Percentiles rank a stretch among this genome's conserved stretches.
Conservation (phyloP, 2,113 vertebrate genomes). For the Tyto alba region DNA sequence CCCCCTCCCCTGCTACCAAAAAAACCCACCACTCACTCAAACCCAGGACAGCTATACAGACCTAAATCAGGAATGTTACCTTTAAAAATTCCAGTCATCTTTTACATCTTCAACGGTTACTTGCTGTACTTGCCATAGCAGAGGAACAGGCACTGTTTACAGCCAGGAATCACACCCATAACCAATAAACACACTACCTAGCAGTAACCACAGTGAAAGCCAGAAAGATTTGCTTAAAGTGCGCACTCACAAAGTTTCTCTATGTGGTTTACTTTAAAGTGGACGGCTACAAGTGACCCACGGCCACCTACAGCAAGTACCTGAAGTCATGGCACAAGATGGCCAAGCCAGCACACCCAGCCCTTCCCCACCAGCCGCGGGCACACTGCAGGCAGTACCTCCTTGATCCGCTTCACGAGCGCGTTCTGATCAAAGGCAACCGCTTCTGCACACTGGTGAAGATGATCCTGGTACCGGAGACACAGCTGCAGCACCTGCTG, state of each 20-base stretch:
- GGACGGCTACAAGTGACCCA: not conserved
- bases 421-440: constrained; percentile 98
- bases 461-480: constrained; percentile 91
- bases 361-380: not conserved
- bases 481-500: constrained; percentile 94
- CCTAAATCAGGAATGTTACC: not conserved
- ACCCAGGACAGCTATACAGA: too few relatives aligned
- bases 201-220: rapidly evolving
- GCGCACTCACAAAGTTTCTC: not conserved
- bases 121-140: not conserved
- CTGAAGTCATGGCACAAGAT: rapidly evolving
- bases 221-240: not conserved
- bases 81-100: not conserved
- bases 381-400: constrained; percentile 69
- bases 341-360: not conserved
- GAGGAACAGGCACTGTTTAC: not conserved
- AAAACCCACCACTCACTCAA: too few relatives aligned
- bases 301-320: not conserved
- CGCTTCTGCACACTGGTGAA: constrained; percentile 95
- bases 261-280: not conserved
- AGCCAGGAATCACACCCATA: not conserved
- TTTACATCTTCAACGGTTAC: not conserved
- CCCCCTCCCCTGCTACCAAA: too few relatives aligned
- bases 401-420: constrained; percentile 93
- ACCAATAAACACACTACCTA: not conserved